Base-by-base conservation (phyloP, 2,797 vertebrate species). In the Alfaro cultratus region DNA sequence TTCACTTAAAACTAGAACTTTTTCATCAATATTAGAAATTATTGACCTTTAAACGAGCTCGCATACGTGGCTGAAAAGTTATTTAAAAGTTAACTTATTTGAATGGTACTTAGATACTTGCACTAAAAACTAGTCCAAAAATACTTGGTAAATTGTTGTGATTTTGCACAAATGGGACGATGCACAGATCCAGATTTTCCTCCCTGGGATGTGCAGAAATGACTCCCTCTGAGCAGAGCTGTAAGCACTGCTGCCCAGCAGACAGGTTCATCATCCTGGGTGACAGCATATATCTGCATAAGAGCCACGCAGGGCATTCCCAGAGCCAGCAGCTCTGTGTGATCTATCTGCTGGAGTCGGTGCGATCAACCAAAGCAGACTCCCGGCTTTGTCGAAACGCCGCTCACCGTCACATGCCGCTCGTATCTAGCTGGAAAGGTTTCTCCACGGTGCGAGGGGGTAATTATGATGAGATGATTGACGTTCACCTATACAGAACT, bases 381-480 rank as follows among this genome's bases (percentile, higher is more conserved):
- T 82, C 67, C 75, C 71, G 7, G 49, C 78, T n/a, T n/a, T 72
- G 77, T 80, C 73, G 70, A 45, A 64, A 51, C n/a, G 81, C 75
- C 9, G 70, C 49, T 74, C 1, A 23, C 67, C 70, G 75, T 73
- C 78, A 70, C 60, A 16, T 47, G 75, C 1, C 2, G 60, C 62
- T 79, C 43, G 76, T 6, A 67, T 78, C 46, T 60, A 72, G 45
- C 74, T 77, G 76, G 31, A 81, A 84, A 78, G 71, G 57, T 71
- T 82, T 74, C 46, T 75, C 41, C 1, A 0, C 0, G 29, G 80
- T 3, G 57, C 43, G 9, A 45, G 70, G 77, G 29, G 72, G 60
- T 87, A 81, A 90, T 92, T 87, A 81, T 70, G 74, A 89, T 57
- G 74, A 79, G 74, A 46, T 89, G 88, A 91, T 88, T 84, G 89